Evolutionary conservation across 2,888 invertebrate genomes (phyloP).

Genomic region (Megamerina dolium): DNA sequence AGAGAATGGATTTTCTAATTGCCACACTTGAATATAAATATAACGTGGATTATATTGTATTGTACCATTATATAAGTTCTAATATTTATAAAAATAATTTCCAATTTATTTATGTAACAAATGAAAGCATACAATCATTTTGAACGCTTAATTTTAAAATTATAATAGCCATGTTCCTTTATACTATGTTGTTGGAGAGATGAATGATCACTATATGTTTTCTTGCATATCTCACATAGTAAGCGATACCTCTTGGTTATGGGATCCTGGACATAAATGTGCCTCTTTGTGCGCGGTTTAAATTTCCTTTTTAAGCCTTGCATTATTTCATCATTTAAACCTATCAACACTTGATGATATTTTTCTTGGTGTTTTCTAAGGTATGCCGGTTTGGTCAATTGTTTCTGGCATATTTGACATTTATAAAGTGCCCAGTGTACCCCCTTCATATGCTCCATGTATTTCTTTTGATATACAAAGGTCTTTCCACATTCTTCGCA

Average conservation of each 20-base stretch:
- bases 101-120: too few relatives aligned
- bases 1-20: too few relatives aligned
- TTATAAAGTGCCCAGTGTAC: background rate
- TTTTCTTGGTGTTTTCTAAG: background rate
- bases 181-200: background rate
- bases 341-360: background rate
- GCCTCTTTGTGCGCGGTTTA: background rate
- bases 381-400: background rate
- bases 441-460: background rate
- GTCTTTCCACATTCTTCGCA: background rate
- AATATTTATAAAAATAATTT: too few relatives aligned
- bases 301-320: too few relatives aligned
- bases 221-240: background rate
- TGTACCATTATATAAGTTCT: too few relatives aligned
- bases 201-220: background rate
- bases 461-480: background rate
- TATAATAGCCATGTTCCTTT: background rate
- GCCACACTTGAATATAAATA: too few relatives aligned
- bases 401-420: background rate
- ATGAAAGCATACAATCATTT: too few relatives aligned
- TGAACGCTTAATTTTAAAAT: too few relatives aligned
- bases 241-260: background rate
- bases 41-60: too few relatives aligned
- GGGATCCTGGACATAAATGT: background rate
- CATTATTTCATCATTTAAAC: background rate